phyloP scores from a whole-genome alignment of 2,797 vertebrate species.

The Chelmon rostratus region DNA sequence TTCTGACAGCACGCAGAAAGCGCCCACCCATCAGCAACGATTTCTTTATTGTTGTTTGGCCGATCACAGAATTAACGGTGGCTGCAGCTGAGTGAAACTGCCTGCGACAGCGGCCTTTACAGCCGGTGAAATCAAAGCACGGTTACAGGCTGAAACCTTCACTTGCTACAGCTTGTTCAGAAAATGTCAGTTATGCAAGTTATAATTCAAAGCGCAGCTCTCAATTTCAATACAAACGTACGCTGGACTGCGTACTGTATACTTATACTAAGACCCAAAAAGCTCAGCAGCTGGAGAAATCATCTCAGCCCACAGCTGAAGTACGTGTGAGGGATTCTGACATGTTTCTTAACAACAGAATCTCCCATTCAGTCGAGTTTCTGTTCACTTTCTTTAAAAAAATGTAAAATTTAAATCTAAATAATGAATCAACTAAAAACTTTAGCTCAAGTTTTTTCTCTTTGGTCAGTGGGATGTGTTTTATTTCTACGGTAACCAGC shows the following conservation, averaged over 20 bases:
- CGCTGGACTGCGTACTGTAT: neutral
- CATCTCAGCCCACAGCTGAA: neutral
- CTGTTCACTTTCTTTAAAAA: neutral
- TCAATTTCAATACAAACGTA: neutral
- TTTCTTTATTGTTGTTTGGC: neutral
- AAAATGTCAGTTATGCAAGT: neutral
- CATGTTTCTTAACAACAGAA: neutral
- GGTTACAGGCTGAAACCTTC: neutral
- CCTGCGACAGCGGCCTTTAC: neutral
- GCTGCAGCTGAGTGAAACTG: neutral
- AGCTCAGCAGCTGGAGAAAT: neutral
- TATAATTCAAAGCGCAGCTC: neutral
- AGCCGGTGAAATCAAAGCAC: neutral
- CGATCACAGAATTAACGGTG: neutral
- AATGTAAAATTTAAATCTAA: neutral
- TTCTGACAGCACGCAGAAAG: too few relatives aligned
- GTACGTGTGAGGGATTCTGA: neutral
- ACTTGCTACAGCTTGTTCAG: neutral
- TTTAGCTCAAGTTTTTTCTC: neutral
- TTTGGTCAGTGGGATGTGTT: neutral
- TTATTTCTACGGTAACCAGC: neutral
- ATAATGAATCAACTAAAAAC: too few relatives aligned
- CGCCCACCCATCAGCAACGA: neutral
- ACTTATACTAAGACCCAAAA: neutral
- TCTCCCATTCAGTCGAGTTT: neutral